Conservation (phyloP, 2,113 vertebrate genomes). For the Acanthochromis polyacanthus region DNA sequence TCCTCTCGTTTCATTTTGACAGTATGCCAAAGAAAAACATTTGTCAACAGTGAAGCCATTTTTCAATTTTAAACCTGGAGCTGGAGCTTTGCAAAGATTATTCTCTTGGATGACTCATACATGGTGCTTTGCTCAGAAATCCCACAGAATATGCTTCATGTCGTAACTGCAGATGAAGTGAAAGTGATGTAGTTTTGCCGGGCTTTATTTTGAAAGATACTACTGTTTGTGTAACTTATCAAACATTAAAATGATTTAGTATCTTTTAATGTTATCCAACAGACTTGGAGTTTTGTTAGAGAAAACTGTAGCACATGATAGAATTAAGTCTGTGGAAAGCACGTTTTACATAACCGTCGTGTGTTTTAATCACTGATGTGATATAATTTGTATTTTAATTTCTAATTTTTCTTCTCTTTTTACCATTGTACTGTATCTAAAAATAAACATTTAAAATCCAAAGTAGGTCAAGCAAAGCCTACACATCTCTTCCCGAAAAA, state of each 20-base stretch:
- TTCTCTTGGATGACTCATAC: slow-evolving; percentile 37
- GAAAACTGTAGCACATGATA: background rate
- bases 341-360: slow-evolving; percentile 12
- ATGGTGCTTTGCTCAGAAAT: slow-evolving; percentile 7
- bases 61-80: slow-evolving; percentile 14
- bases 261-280: background rate
- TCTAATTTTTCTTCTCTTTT: background rate
- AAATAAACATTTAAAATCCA: slow-evolving; percentile 29
- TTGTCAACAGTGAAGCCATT: background rate
- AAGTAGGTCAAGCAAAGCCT: slow-evolving; percentile 51
- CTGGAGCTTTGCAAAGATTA: background rate
- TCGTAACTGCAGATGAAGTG: slow-evolving; percentile 9
- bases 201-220: slow-evolving; percentile 1
- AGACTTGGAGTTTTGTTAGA: background rate
- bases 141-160: slow-evolving; percentile 31
- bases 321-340: background rate
- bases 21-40: background rate
- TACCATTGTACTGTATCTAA: slow-evolving; percentile 11
- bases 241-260: background rate
- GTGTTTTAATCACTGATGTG: slow-evolving; percentile 1
- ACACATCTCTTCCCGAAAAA: background rate
- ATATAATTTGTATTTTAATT: background rate
- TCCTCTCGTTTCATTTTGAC: background rate
- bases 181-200: slow-evolving; percentile 1
- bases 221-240: background rate